Base-by-base conservation (phyloP, 1,140 invertebrate species). In the Eueides isabella region DNA sequence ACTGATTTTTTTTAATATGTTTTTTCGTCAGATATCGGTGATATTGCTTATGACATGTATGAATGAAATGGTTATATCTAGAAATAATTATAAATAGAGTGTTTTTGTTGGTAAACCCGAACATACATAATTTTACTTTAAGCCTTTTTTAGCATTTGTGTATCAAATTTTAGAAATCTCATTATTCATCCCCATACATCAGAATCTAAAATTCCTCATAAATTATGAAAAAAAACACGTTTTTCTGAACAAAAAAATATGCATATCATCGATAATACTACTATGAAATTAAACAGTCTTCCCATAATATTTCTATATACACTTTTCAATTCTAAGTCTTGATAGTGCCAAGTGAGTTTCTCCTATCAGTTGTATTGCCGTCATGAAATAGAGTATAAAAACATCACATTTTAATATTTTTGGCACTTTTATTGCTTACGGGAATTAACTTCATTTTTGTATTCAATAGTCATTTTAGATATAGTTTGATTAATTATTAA, bases 321-420 rank as follows among this genome's bases (percentile, higher is more conserved):
- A 55, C 5, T 55, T 26, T 55, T 23, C n/a, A 26, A 38, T 38
- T 38, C n/a, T 12, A 5, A 26, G 2, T 55, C 23, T n/a, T 44
- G 41, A n/a, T 28, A 68, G 72, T 74, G 72, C 72, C 72, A 74
- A 73, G 35, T 14, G 26, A 64, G 19, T 30, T 35, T 68, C 63
- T 30, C 31, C 3, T 68, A 67, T 67, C n/a, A 30, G 61, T 72
- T 67, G 41, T 67, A 72, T 67, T 41, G 33, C 30, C 61, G 35
- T 30, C 38, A 64, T 66, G 61, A 7, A 30, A 63, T 41, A 16
- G 35, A 44, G 64, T 41, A 33, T 55, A 61, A 38, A 61, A 71
- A 28, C 67, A 62, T 72, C 65, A 67, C 61, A 35, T 23, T 65
- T 71, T 64, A 48, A 33, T 61, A 29, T 38, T 38, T 48, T 44